phyloP scores from a whole-genome alignment of 2,113 vertebrate genomes.

The Notarius quadriscutis region DNA sequence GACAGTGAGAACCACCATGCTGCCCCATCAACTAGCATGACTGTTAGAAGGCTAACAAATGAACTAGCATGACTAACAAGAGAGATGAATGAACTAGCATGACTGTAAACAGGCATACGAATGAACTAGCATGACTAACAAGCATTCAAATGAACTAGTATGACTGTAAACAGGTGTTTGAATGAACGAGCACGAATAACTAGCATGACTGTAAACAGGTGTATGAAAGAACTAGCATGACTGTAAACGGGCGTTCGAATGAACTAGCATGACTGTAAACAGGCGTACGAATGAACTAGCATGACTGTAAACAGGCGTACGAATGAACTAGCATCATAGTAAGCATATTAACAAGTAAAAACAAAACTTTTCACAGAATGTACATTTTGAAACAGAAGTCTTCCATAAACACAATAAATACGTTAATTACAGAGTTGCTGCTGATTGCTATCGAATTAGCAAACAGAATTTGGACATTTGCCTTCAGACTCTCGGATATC shows the following conservation, averaged over 20 bases:
- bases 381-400: too few relatives aligned
- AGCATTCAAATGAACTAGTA: too few relatives aligned
- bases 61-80: neutral
- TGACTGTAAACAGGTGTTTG: too few relatives aligned
- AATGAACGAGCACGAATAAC: neutral
- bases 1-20: too few relatives aligned
- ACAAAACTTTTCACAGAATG: neutral
- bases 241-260: neutral
- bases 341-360: neutral
- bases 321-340: neutral
- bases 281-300: neutral
- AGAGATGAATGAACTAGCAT: neutral
- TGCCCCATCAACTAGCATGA: neutral
- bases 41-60: neutral
- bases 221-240: neutral
- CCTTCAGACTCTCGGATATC: neutral
- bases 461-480: too few relatives aligned
- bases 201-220: neutral
- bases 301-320: neutral
- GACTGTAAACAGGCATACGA: neutral
- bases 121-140: neutral
- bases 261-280: neutral
- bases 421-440: too few relatives aligned
- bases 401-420: too few relatives aligned
- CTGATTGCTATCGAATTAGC: too few relatives aligned